Evolutionary conservation across 2,888 invertebrate genomes (phyloP).

Genomic region (Helobdella robusta): DNA sequence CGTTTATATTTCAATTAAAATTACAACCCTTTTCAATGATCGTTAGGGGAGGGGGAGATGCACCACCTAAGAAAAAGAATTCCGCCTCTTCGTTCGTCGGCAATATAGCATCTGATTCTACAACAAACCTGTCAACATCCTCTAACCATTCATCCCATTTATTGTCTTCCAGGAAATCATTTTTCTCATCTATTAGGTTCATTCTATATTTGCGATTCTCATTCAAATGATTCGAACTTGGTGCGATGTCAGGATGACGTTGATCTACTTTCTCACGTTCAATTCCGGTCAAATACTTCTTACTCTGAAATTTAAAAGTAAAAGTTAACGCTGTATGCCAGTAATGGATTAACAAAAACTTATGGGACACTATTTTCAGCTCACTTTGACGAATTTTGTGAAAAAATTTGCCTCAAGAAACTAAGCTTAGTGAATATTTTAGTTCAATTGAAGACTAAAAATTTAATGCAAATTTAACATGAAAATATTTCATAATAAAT

Average conservation of each 20-base stretch:
- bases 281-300: neutral
- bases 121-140: constrained; percentile 7
- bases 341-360: no score
- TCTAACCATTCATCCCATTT: constrained; percentile 10
- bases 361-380: no score
- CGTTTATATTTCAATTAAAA: no score
- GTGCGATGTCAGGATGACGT: neutral
- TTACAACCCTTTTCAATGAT: constrained; percentile 13
- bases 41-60: constrained; percentile 9
- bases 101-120: neutral
- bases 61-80: constrained; percentile 15
- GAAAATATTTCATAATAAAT: no score
- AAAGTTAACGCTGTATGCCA: no score
- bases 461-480: no score
- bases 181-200: neutral
- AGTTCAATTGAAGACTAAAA: no score
- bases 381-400: no score
- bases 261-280: neutral
- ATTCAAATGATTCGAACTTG: neutral
- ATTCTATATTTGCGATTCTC: neutral
- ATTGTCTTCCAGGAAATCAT: constrained; percentile 2
- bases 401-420: no score
- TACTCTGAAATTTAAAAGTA: no score
- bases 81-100: constrained; percentile 10
- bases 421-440: no score